Base-by-base conservation (phyloP, 30 jellyfish, hydroid and myxozoan genomes). In the Hydra vulgaris region DNA sequence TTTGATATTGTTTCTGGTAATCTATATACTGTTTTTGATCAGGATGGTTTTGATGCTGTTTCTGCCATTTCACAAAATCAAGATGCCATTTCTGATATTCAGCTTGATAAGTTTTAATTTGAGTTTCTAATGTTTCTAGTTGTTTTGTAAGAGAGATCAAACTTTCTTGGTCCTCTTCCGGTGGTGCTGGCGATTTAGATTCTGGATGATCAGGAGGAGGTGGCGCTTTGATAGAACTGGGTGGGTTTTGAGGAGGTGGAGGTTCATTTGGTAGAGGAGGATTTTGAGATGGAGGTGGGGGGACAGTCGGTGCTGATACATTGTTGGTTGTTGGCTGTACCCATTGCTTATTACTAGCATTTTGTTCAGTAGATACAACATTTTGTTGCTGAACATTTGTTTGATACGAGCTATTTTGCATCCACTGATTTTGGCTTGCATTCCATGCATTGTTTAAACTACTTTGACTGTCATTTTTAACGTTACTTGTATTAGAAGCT, bases 41-140 rank as follows among this genome's bases (percentile, higher is more conserved):
- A 18, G 97, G 97, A 27, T 90, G 97, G 70, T 82, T 90, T 72
- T 90, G 94, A 76, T 90, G 97, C 53, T 90, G 94, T 72, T 85
- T 90, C 71, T 82, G 91, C 97, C 97, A 90, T 27, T 82, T 68
- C 17, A 89, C 8, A 70, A 90, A 90, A 26, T 90, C 97, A 21
- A 81, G 86, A 69, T 86, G 89, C 97, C 97, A 90, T 79, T 90
- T 85, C 20, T 90, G 89, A 68, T 90, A 90, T 19, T 90, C 97
- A 21, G 90, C 54, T 71, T 90, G 95, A 72, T 90, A 90, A 23
- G 81, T 85, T 61, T 85, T 85, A 85, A 90, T 90, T 85, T 90
- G 94, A n/a, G 20, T 82, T 78, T 90, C 97, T 24, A 90, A 79
- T 53, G 82, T 82, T 26, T 53, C 70, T 25, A 81, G 82, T 69